Evolutionary conservation across 2,113 vertebrate species (phyloP).

Genomic region (Mellivora capensis): DNA sequence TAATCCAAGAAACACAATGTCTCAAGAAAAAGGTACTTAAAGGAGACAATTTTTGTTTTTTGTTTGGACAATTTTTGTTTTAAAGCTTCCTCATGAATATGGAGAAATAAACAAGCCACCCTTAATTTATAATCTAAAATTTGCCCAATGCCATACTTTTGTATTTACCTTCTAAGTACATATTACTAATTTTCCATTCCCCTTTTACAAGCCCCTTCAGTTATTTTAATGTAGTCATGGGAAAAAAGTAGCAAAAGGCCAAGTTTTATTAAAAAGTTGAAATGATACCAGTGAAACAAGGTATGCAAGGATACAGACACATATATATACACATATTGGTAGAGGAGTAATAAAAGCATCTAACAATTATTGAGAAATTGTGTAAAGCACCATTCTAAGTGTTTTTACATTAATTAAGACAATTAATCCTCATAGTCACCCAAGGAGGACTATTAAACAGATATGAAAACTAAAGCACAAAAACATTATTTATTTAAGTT

Average conservation of each 20-base stretch:
- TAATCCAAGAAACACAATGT: background rate
- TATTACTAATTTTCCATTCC: background rate
- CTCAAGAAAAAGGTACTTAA: background rate
- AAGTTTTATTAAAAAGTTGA: background rate
- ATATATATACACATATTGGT: background rate
- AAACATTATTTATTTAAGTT: background rate
- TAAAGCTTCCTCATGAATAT: background rate
- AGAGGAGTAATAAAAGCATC: background rate
- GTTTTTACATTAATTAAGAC: background rate
- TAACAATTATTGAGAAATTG: background rate
- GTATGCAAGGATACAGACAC: background rate
- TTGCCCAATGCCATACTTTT: background rate
- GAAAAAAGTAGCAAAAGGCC: background rate
- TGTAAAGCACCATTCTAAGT: background rate
- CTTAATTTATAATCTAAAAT: slow-evolving; percentile 1
- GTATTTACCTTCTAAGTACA: background rate
- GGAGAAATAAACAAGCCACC: background rate
- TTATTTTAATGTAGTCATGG: slow-evolving; percentile 13
- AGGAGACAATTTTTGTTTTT: slow-evolving; percentile 17
- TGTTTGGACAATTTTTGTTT: background rate
- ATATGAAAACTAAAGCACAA: background rate
- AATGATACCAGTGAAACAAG: background rate
- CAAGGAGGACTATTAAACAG: background rate
- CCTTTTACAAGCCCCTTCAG: background rate
- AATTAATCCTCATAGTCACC: background rate